Conservation (phyloP, 2,888 invertebrate species). For the Agonopterix heracliana region DNA sequence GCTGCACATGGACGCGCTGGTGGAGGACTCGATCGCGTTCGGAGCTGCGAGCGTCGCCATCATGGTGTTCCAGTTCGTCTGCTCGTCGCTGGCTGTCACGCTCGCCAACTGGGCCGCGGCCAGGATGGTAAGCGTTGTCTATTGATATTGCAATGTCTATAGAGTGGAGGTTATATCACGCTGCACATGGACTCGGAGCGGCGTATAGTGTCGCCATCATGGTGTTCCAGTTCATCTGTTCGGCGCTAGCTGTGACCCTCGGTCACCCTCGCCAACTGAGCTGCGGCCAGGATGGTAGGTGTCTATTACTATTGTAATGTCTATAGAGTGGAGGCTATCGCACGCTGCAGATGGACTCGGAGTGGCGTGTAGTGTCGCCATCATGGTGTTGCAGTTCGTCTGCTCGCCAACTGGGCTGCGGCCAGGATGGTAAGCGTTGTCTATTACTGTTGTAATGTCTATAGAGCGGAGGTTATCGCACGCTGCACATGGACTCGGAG, state of each 20-base stretch:
- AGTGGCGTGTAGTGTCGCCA: conserved; percentile 56
- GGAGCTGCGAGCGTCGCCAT: conserved; percentile 63
- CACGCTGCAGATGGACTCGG: conserved; percentile 67
- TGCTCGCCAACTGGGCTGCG: conserved; percentile 72
- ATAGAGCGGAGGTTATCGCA: conserved; percentile 57
- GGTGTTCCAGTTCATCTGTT: conserved; percentile 62
- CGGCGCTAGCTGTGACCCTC: conserved; percentile 73
- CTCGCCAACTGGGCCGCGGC: conserved; percentile 74
- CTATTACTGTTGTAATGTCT: no score
- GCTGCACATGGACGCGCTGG: conserved; percentile 70
- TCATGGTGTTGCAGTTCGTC: conserved; percentile 68
- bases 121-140: conserved; percentile 49
- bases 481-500: conserved; percentile 67
- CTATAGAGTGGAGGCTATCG: conserved; percentile 57
- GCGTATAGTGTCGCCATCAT: conserved; percentile 70
- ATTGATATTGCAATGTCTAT: no score
- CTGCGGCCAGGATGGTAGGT: conserved; percentile 66
- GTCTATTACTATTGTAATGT: no score
- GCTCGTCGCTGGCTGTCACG: conserved; percentile 70
- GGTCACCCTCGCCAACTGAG: conserved; percentile 72
- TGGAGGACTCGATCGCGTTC: conserved; percentile 72
- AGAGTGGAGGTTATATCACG: conserved; percentile 54
- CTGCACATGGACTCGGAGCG: conserved; percentile 67
- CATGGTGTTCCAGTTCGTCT: conserved; percentile 65
- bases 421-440: conserved; percentile 52